phyloP scores from a whole-genome alignment of 1,140 invertebrate species.

The Lepidurus arcticus region DNA sequence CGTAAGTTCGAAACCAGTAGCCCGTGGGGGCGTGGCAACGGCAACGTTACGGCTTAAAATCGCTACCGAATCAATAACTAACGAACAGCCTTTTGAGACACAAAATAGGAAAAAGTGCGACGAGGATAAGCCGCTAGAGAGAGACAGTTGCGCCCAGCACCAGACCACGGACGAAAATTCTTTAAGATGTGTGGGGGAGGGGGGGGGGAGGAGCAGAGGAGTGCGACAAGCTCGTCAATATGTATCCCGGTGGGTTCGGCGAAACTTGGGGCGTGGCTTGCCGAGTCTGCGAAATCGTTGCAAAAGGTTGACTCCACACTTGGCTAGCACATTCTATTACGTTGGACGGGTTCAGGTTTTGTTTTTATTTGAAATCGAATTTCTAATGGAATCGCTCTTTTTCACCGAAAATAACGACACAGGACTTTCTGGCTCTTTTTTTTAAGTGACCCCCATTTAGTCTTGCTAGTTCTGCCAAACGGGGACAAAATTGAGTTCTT shows the following conservation, averaged over 20 bases:
- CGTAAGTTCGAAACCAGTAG: not conserved
- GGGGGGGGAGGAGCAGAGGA: not conserved
- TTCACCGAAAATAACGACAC: not conserved
- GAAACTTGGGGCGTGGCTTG: not conserved
- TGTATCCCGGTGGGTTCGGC: not conserved
- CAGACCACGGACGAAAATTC: not conserved
- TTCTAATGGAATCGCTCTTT: not conserved
- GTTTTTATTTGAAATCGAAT: not conserved
- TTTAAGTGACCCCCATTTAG: constrained; percentile 21
- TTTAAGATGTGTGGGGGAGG: not conserved
- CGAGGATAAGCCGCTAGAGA: not conserved
- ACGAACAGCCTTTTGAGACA: not conserved
- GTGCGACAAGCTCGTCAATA: constrained; percentile 9
- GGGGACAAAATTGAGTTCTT: too few relatives aligned
- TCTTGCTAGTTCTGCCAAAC: not conserved
- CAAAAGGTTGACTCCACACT: not conserved
- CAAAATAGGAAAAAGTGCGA: not conserved
- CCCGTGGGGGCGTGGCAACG: not conserved
- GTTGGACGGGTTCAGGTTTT: not conserved
- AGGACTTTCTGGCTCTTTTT: not conserved
- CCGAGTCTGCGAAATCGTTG: not conserved
- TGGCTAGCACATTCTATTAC: not conserved
- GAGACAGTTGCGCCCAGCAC: constrained; percentile 16
- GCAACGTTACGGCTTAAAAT: not conserved
- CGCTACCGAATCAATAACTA: not conserved